phyloP scores from a whole-genome alignment of 1,140 invertebrate genomes.

The Meloidogyne floridensis region DNA sequence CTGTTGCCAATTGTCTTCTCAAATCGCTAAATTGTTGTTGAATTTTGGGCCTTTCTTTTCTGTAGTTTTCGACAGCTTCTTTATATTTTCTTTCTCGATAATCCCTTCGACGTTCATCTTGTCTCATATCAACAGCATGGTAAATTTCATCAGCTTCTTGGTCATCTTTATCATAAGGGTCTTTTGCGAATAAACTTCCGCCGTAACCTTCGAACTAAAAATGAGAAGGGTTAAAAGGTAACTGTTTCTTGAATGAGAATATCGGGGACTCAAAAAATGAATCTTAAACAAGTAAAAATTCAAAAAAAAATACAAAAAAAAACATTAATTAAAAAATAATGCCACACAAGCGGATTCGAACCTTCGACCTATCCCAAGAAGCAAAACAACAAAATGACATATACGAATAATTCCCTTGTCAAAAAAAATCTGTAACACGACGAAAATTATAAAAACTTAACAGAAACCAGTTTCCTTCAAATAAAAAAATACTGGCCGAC shows the following conservation, averaged over 20 bases:
- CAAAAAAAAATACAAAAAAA: not conserved
- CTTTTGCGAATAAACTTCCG: constrained; percentile 96
- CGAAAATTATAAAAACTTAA: too few species aligned
- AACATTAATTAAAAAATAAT: not conserved
- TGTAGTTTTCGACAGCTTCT: constrained; percentile 88
- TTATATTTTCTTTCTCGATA: constrained; percentile 73
- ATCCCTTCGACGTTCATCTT: constrained; percentile 98
- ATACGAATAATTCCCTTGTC: too few species aligned
- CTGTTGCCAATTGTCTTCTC: constrained; percentile 81
- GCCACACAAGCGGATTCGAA: not conserved
- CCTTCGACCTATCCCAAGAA: too few species aligned
- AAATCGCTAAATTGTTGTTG: constrained; percentile 99
- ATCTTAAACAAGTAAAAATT: too few species aligned
- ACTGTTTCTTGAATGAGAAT: too few species aligned
- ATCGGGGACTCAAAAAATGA: too few species aligned
- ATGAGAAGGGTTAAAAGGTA: not conserved
- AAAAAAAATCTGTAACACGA: too few species aligned
- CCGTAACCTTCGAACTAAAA: constrained; percentile 91
- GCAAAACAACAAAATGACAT: too few species aligned
- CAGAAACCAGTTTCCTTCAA: too few species aligned
- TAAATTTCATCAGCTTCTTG: constrained; percentile 99
- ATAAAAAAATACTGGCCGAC: too few species aligned
- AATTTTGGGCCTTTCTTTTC: constrained; percentile 97
- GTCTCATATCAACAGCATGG: constrained; percentile 93
- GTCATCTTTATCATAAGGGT: constrained; percentile 99